A percentile compares a stretch with the other conserved stretches of the same genome.
phyloP scores from a whole-genome alignment of 1,140 invertebrate genomes.

The Drosophila carrolli region DNA sequence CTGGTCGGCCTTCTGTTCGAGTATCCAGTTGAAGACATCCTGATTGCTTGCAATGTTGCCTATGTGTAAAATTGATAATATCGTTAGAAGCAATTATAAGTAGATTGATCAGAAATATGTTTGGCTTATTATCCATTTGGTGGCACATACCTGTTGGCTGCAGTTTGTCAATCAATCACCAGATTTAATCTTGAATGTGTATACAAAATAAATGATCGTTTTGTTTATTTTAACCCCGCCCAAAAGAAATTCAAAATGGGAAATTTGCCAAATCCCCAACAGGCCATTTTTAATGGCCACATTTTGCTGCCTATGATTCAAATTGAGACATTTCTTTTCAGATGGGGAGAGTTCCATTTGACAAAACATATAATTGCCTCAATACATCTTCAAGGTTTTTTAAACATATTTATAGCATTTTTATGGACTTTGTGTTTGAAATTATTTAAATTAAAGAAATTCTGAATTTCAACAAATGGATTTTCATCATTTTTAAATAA shows the following conservation, averaged over 20 bases:
- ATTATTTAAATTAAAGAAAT: conserved; percentile 33
- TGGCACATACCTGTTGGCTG: conserved; percentile 78
- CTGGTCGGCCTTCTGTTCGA: conserved; percentile 95
- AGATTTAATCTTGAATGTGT: conserved; percentile 22
- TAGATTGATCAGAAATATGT: background rate
- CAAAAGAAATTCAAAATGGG: conserved; percentile 12
- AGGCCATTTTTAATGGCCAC: conserved; percentile 6
- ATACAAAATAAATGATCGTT: conserved; percentile 12
- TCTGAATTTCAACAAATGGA: conserved; percentile 10
- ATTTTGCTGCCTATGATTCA: conserved; percentile 18
- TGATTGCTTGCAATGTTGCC: conserved; percentile 94
- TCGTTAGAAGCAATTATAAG: conserved; percentile 8
- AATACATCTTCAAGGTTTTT: conserved; percentile 4
- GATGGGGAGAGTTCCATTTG: background rate
- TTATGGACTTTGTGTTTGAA: conserved; percentile 33
- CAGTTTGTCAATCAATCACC: conserved; percentile 80
- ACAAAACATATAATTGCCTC: background rate
- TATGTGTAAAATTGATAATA: conserved; percentile 82
- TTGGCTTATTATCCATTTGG: conserved; percentile 15
- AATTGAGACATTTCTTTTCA: background rate
- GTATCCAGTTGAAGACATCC: conserved; percentile 95
- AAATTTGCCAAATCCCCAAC: conserved; percentile 21
- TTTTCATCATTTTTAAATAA: conserved; percentile 34
- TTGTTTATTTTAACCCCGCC: conserved; percentile 7
- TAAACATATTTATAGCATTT: conserved; percentile 12